Percentiles rank a stretch among this genome's conserved stretches.
Evolutionary conservation across 2,113 vertebrate genomes (phyloP).

Genomic region (Lepus europaeus): DNA sequence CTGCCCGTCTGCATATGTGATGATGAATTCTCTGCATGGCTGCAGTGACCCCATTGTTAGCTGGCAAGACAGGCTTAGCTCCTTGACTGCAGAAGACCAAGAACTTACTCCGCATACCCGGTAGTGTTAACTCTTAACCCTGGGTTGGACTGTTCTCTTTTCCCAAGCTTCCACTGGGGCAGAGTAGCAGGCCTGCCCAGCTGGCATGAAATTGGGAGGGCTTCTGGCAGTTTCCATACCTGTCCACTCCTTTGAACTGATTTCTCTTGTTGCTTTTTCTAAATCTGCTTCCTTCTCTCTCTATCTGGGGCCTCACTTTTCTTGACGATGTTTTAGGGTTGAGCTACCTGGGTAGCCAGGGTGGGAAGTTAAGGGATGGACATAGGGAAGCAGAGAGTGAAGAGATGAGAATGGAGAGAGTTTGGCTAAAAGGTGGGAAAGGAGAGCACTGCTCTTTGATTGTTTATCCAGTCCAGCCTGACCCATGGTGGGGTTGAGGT

Average conservation of each 20-base stretch:
- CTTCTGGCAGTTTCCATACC: constrained; percentile 56
- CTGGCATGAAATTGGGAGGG: constrained; percentile 42
- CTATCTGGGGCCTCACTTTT: constrained; percentile 38
- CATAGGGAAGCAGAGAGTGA: not conserved
- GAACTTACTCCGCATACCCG: constrained; percentile 30
- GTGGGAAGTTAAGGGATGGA: constrained; percentile 1
- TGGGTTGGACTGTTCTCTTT: constrained; percentile 30
- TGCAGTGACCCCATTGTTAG: constrained; percentile 59
- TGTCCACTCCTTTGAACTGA: constrained; percentile 48
- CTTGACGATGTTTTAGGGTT: constrained; percentile 44
- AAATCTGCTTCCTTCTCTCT: constrained; percentile 60
- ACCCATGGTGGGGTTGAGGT: constrained; percentile 55
- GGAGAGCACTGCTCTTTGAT: constrained; percentile 13
- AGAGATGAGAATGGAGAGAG: constrained; percentile 50
- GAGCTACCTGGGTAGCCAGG: constrained; percentile 58
- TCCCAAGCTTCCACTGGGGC: not conserved
- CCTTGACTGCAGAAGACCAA: constrained; percentile 68
- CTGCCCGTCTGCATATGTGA: constrained; percentile 52
- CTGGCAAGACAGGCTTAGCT: constrained; percentile 65
- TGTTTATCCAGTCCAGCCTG: constrained; percentile 40
- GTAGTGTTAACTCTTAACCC: not conserved
- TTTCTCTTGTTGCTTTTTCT: constrained; percentile 65
- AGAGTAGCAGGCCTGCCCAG: constrained; percentile 54
- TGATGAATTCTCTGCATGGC: constrained; percentile 80
- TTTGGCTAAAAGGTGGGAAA: constrained; percentile 51